Evolutionary conservation across 1,140 invertebrate genomes (phyloP).

Genomic region (Cheumatopsyche charites): DNA sequence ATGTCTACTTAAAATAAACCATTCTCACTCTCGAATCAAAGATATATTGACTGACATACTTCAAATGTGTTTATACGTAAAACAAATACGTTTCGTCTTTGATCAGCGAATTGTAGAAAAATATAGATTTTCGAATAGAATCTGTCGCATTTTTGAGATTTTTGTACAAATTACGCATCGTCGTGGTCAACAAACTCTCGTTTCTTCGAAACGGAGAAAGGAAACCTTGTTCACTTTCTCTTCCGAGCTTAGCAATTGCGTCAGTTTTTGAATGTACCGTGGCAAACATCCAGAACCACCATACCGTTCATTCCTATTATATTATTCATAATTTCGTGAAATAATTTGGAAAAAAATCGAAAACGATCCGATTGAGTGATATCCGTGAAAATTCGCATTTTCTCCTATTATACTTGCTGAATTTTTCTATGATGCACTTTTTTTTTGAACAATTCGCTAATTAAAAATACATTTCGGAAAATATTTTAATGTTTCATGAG

Average conservation of each 20-base stretch:
- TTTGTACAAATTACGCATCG: conserved; percentile 17
- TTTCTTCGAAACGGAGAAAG: conserved; percentile 48
- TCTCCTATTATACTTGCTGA: too few relatives aligned
- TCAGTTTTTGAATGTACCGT: conserved; percentile 40
- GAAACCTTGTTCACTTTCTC: conserved; percentile 47
- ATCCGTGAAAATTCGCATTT: not conserved
- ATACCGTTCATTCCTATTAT: conserved; percentile 21
- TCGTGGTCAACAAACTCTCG: conserved; percentile 46
- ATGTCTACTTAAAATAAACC: too few relatives aligned
- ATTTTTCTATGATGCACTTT: too few relatives aligned
- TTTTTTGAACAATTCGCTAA: too few relatives aligned
- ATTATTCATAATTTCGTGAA: conserved; percentile 23
- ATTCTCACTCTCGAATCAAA: too few relatives aligned
- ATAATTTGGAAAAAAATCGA: not conserved
- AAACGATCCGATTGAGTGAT: not conserved
- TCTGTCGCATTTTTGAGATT: conserved; percentile 3
- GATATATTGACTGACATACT: too few relatives aligned
- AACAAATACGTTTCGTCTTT: too few relatives aligned
- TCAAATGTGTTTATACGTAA: too few relatives aligned
- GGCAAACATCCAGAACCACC: conserved; percentile 14
- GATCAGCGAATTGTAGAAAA: too few relatives aligned
- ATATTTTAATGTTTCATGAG: too few relatives aligned
- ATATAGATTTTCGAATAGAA: not conserved
- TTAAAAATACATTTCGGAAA: too few relatives aligned
- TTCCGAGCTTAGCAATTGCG: conserved; percentile 43